Conservation (phyloP, 2,113 vertebrate genomes). For the Salvelinus alpinus region DNA sequence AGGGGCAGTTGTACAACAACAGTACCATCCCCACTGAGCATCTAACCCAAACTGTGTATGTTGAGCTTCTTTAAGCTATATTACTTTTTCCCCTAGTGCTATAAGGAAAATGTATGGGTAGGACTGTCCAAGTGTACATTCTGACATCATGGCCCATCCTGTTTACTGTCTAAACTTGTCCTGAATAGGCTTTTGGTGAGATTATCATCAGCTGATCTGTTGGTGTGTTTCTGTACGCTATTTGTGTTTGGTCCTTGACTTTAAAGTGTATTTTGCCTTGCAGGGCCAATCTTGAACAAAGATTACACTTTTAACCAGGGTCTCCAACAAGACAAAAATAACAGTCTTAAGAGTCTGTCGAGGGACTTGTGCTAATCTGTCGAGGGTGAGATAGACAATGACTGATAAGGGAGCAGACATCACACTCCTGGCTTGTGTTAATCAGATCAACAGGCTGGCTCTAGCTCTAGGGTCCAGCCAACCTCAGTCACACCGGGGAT, state of each 20-base stretch:
- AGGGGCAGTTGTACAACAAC: constrained; percentile 37
- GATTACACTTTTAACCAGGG: not conserved
- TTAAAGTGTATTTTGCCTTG: not conserved
- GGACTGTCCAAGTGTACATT: no score
- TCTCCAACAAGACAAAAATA: not conserved
- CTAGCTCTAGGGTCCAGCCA: constrained; percentile 9
- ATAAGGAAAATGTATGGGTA: no score
- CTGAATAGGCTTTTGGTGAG: no score
- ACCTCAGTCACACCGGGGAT: constrained; percentile 4
- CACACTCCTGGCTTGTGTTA: constrained; percentile 27
- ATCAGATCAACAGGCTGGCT: constrained; percentile 33
- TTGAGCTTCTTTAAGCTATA: no score
- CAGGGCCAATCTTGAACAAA: not conserved
- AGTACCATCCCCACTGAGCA: not conserved
- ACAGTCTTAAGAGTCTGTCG: not conserved
- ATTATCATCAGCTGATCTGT: not conserved
- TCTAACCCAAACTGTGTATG: not conserved
- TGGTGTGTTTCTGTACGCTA: not conserved
- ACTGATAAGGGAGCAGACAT: constrained; percentile 62
- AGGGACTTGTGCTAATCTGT: constrained; percentile 14
- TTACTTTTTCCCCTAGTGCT: no score
- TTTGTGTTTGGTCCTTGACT: not conserved
- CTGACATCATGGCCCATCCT: no score
- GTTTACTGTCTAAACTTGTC: no score
- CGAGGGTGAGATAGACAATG: constrained; percentile 58